Conservation (phyloP, 2,113 vertebrate species). For the Cebus imitator region DNA sequence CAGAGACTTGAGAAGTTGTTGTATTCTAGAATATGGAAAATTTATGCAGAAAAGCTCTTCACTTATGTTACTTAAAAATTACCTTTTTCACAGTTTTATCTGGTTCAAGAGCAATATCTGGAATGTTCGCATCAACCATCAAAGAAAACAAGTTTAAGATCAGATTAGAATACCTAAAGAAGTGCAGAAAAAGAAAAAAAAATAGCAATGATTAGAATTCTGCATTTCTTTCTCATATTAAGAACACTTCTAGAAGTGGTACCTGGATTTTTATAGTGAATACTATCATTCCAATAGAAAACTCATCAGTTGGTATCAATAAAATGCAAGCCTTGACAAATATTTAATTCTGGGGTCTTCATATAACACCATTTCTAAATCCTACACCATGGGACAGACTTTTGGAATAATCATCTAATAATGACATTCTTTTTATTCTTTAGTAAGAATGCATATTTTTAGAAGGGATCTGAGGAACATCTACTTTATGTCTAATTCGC, state of each 20-base stretch:
- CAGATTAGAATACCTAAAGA: slow-evolving; percentile 95
- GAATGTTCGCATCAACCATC: slow-evolving; percentile 99
- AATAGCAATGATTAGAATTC: background rate
- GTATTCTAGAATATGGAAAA: background rate
- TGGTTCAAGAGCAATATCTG: slow-evolving; percentile 98
- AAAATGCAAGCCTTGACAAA: background rate
- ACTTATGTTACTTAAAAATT: slow-evolving; percentile 33
- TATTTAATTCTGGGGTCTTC: background rate
- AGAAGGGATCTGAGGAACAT: background rate
- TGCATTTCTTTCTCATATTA: slow-evolving; percentile 12
- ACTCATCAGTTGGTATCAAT: background rate
- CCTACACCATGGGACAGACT: background rate
- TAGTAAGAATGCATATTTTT: background rate
- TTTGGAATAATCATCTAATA: background rate
- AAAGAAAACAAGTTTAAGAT: slow-evolving; percentile 99
- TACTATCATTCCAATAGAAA: background rate
- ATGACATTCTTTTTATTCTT: background rate
- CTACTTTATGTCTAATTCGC: background rate
- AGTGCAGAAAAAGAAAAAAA: slow-evolving; percentile 11
- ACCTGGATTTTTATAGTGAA: background rate
- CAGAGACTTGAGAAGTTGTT: background rate
- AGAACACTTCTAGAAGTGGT: background rate
- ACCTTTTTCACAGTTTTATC: slow-evolving; percentile 99
- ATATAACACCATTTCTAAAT: background rate
- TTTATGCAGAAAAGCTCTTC: background rate